These are phyloP conservation scores for Sebastes diaconus DNA, from an alignment of 2,797 vertebrate species.

Conservation along the genomic window DNA sequence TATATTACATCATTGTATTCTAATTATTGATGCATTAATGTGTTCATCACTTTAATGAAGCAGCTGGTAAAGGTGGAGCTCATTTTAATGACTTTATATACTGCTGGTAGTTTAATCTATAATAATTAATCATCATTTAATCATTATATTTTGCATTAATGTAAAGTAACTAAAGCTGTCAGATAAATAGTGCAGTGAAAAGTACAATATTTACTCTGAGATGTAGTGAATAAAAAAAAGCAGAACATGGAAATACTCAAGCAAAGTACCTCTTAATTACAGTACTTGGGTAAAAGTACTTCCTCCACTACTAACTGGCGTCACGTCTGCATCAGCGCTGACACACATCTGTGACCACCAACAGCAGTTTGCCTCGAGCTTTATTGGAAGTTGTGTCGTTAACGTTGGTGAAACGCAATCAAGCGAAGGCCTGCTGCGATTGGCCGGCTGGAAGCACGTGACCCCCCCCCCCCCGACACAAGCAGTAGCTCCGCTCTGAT, in stretches of 20 bases:
- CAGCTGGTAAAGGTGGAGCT: no score
- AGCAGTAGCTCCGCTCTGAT: conserved; percentile 46
- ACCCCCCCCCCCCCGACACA: conserved; percentile 29
- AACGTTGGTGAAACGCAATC: conserved; percentile 35
- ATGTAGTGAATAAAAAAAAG: not conserved
- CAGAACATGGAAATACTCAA: not conserved
- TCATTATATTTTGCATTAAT: no score
- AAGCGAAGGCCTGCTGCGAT: conserved; percentile 1
- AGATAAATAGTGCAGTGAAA: no score
- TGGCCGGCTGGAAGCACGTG: conserved; percentile 36
- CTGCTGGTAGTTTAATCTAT: no score
- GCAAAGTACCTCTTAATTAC: no score
- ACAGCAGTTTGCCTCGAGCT: conserved; percentile 4
- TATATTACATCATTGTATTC: no score
- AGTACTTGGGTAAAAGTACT: not conserved
- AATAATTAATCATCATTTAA: no score
- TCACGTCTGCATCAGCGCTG: not conserved
- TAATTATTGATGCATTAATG: no score
- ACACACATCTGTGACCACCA: conserved; percentile 36
- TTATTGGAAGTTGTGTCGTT: conserved; percentile 9
- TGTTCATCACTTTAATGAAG: no score
- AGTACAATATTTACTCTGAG: no score
- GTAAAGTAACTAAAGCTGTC: no score
- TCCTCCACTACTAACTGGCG: not conserved
- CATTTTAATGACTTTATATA: no score